Evolutionary conservation across 1,140 invertebrate species (phyloP), one percentile per base, ranked within the genome.

Genomic region (Brachionus paranguensis): DNA sequence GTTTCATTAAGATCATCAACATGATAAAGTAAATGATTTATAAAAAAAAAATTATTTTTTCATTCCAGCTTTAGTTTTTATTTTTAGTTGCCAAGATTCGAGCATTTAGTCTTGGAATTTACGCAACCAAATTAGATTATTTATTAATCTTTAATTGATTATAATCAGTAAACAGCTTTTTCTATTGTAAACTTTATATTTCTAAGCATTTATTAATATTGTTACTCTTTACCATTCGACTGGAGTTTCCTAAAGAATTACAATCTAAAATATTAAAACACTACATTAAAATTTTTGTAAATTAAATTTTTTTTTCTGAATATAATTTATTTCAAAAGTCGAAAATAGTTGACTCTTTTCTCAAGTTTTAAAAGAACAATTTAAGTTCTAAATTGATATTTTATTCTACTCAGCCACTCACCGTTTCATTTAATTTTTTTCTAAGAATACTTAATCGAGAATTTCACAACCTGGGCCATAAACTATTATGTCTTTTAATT

Each of bases 121-220:
- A 41, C n/a, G 37, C 10, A 43, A 24, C 33, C n/a, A 43, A 33
- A 68, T 68, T 33, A 33, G 65, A 68, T 41, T 68, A 68, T 72
- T 72, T 72, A 60, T 72, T 37, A 20, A 72, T 72, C 41, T 20
- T 72, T 43, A 72, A 72, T 47, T 72, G 68, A 72, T 72, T 72
- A 72, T 11, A 72, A 41, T 45, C 68, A 72, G 68, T 72, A 72
- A 72, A 72, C 41, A 43, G 12, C 43, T 72, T 41, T 72, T 20
- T 72, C 24, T 68, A 3, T 68, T 72, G 33, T 72, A 72, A 72
- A 72, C 37, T 72, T 72, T 20, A 60, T 60, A 20, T 60, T 60
- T 20, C 53, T 60, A 8, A 60, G 53, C 17, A 60, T 60, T 60
- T 2, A 27, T 60, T 60, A 60, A 60, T 24, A 60, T 20, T 27